Conservation (phyloP, 2,888 invertebrate genomes). For the Cryptus armator region DNA sequence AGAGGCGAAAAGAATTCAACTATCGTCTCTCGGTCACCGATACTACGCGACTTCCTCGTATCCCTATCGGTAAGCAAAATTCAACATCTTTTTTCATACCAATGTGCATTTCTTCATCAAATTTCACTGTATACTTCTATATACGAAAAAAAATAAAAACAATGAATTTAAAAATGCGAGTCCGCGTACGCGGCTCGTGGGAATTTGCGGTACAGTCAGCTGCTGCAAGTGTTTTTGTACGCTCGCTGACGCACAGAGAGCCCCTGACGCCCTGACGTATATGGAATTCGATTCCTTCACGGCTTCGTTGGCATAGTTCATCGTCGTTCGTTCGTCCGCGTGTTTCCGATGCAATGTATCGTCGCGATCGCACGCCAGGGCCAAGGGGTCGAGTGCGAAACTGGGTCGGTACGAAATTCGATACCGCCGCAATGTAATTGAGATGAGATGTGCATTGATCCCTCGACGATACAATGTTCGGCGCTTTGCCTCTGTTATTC, state of each 20-base stretch:
- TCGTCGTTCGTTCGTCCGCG: constrained; percentile 9
- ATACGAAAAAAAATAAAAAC: constrained; percentile 6
- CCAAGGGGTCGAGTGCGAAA: constrained; percentile 60
- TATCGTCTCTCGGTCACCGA: constrained; percentile 34
- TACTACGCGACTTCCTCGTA: constrained; percentile 30
- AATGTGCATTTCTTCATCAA: constrained; percentile 6
- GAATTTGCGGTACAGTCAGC: constrained; percentile 44
- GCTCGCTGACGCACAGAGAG: not conserved
- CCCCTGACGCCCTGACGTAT: not conserved
- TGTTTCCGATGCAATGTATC: constrained; percentile 43
- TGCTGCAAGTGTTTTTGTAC: constrained; percentile 43
- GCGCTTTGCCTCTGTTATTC: not conserved
- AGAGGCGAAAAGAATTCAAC: constrained; percentile 29
- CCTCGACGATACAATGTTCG: constrained; percentile 22
- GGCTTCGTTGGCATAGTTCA: constrained; percentile 21
- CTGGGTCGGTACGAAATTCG: constrained; percentile 65
- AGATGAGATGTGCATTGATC: constrained; percentile 52
- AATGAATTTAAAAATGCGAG: not conserved
- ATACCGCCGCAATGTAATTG: constrained; percentile 50
- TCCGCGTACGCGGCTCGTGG: constrained; percentile 32
- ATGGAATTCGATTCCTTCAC: constrained; percentile 37
- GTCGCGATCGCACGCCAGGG: constrained; percentile 60
- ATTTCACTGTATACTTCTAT: not conserved
- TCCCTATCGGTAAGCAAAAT: constrained; percentile 49
- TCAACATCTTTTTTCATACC: constrained; percentile 41